Evolutionary conservation across 2,888 invertebrate species (phyloP).

Genomic region (Erannis defoliaria): DNA sequence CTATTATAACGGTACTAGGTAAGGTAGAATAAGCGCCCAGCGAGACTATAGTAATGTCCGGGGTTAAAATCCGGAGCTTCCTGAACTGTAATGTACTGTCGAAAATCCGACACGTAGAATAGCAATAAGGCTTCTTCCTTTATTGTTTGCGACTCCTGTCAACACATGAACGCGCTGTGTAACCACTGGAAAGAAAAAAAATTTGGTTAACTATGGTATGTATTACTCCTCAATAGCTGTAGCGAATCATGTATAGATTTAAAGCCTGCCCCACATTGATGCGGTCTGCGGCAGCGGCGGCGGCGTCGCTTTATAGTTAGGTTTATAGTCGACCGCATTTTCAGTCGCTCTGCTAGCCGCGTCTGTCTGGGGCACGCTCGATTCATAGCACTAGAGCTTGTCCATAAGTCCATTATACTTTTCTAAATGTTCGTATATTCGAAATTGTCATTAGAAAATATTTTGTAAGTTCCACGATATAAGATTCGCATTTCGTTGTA

Average conservation of each 20-base stretch:
- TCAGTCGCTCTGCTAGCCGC: too few relatives aligned
- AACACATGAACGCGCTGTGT: conserved; percentile 83
- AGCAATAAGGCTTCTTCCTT: conserved; percentile 20
- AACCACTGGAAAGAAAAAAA: conserved; percentile 89
- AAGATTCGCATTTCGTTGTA: too few relatives aligned
- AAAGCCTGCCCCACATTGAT: too few relatives aligned
- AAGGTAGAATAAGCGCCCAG: conserved; percentile 38
- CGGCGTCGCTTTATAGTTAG: too few relatives aligned
- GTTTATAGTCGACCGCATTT: too few relatives aligned
- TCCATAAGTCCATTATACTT: too few relatives aligned
- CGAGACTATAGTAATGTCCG: conserved; percentile 39
- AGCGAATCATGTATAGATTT: background rate
- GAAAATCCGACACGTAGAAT: conserved; percentile 20
- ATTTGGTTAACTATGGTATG: background rate
- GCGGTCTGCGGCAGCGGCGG: too few relatives aligned
- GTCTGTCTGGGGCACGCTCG: too few relatives aligned
- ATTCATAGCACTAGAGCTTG: too few relatives aligned
- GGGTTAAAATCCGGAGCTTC: conserved; percentile 44
- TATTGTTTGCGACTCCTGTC: conserved; percentile 15
- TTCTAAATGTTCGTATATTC: too few relatives aligned
- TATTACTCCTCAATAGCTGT: background rate
- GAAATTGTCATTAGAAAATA: too few relatives aligned
- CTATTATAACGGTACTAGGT: conserved; percentile 8
- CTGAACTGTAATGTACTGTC: conserved; percentile 32
- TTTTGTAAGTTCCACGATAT: too few relatives aligned